These are phyloP conservation scores for Diorhabda elongata DNA, from an alignment of 1,140 invertebrate genomes.

Conservation along the genomic window DNA sequence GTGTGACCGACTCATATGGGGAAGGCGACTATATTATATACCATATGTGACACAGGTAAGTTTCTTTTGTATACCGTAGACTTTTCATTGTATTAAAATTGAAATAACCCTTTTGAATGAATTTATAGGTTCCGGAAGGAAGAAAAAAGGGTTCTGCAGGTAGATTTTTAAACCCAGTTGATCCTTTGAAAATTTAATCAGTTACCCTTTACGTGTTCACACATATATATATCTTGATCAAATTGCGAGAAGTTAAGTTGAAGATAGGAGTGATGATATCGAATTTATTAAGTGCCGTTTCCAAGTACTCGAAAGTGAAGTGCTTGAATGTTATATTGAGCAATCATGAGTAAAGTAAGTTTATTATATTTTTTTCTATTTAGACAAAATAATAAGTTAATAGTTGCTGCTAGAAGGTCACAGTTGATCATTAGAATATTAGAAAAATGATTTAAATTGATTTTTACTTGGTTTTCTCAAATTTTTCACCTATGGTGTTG, in stretches of 20 bases:
- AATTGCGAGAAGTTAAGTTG: conserved; percentile 5
- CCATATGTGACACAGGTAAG: conserved; percentile 44
- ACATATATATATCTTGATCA: conserved; percentile 40
- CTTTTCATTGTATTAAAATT: conserved; percentile 38
- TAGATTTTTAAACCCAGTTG: conserved; percentile 40
- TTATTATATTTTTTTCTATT: no score
- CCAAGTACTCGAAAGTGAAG: no score
- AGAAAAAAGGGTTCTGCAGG: conserved; percentile 44
- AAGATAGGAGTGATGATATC: not conserved
- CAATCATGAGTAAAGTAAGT: no score
- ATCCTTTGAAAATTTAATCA: conserved; percentile 37
- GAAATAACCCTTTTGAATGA: conserved; percentile 42
- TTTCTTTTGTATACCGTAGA: conserved; percentile 31
- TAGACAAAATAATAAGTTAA: no score
- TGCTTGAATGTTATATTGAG: no score
- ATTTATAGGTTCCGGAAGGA: conserved; percentile 40
- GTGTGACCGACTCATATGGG: conserved; percentile 3
- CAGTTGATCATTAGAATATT: no score
- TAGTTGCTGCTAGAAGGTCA: no score
- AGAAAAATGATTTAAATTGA: no score
- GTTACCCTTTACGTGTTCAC: conserved; percentile 41
- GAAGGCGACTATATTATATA: conserved; percentile 19
- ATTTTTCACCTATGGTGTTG: no score
- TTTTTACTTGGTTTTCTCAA: no score
- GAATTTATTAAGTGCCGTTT: not conserved